phyloP scores from a whole-genome alignment of 2,113 vertebrate genomes.

The Salminus brasiliensis region DNA sequence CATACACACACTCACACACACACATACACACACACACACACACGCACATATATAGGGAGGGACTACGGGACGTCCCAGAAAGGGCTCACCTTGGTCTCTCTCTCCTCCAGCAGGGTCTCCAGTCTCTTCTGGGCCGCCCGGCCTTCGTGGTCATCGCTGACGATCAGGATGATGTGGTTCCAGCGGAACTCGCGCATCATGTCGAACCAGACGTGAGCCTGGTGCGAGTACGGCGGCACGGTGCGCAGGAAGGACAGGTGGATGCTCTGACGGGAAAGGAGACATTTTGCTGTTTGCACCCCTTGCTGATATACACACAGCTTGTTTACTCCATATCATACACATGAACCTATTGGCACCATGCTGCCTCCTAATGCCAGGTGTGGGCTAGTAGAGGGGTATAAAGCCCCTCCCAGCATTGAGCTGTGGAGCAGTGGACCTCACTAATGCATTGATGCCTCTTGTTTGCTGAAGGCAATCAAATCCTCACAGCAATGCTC shows the following conservation, averaged over 20 bases:
- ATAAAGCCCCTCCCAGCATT: no score
- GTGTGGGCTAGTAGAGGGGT: no score
- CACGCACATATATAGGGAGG: conserved; percentile 31
- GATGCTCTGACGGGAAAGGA: conserved; percentile 83
- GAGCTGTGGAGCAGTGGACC: no score
- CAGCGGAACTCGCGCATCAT: conserved; percentile 98
- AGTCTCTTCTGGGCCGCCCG: conserved; percentile 96
- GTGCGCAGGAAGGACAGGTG: conserved; percentile 97
- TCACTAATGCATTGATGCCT: no score
- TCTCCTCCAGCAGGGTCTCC: conserved; percentile 96
- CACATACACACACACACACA: conserved; percentile 48
- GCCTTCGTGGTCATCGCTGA: conserved; percentile 97
- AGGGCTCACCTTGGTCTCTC: conserved; percentile 95
- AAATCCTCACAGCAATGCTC: no score
- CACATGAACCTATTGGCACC: no score
- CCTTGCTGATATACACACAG: background rate
- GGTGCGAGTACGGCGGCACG: conserved; percentile 96
- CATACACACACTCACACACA: conserved; percentile 46
- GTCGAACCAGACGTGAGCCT: conserved; percentile 98
- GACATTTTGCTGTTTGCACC: no score
- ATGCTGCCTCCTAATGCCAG: no score
- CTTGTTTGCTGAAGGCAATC: no score
- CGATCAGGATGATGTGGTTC: conserved; percentile 97
- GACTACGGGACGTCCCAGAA: background rate
- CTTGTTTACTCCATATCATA: no score